A percentile compares a stretch with the other conserved stretches of the same genome.
These are phyloP conservation scores for Lutra lutra DNA, from an alignment of 2,797 vertebrate species.

Conservation along the genomic window DNA sequence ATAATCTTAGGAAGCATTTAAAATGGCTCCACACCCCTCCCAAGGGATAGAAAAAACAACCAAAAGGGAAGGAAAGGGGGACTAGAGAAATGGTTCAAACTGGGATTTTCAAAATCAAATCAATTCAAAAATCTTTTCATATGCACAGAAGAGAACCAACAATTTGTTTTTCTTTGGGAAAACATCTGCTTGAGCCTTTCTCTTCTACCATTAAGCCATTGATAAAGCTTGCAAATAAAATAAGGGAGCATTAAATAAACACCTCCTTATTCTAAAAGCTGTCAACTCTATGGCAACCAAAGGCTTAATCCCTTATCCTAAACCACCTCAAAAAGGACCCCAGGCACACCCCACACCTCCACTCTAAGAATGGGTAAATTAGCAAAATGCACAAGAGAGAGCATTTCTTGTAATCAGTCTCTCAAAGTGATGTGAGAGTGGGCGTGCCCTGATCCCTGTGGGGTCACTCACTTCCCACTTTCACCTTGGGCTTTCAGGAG, in stretches of 20 bases:
- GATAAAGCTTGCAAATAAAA: slow-evolving; percentile 57
- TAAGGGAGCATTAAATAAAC: slow-evolving; percentile 65
- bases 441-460: neutral
- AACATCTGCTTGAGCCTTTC: slow-evolving; percentile 62
- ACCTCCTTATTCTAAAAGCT: slow-evolving; percentile 49
- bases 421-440: neutral
- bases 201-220: slow-evolving; percentile 54
- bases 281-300: slow-evolving; percentile 25
- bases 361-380: slow-evolving; percentile 18
- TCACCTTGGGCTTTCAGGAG: neutral
- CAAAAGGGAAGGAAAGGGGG: slow-evolving; percentile 1
- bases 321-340: slow-evolving; percentile 2
- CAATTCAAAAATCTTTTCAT: slow-evolving; percentile 64
- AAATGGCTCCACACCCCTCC: slow-evolving; percentile 14
- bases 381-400: slow-evolving; percentile 21
- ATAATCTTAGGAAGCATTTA: slow-evolving; percentile 48
- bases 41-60: slow-evolving; percentile 11
- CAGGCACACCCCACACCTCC: neutral
- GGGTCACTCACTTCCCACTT: neutral
- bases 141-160: slow-evolving; percentile 64
- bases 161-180: slow-evolving; percentile 58
- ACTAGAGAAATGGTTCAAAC: slow-evolving; percentile 19
- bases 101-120: slow-evolving; percentile 62
- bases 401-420: neutral
- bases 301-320: slow-evolving; percentile 40